Evolutionary conservation across 2,113 vertebrate genomes (phyloP), one percentile per base, ranked within the genome.

Genomic region (Blennius ocellaris): DNA sequence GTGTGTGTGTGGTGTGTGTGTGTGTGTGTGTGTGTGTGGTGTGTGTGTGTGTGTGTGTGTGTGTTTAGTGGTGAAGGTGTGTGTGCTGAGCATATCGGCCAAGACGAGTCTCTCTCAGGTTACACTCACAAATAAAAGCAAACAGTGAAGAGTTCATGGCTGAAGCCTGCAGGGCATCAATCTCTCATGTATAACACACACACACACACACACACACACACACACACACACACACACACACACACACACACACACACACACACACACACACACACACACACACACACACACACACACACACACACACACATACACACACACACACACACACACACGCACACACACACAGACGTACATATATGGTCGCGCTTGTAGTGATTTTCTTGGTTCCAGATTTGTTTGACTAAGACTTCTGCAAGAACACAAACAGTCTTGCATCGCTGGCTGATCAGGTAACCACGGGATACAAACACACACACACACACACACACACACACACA

Each of bases 61-160:
- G 41, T 83, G 12, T 72, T 60, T 58, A 58, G 21, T 51, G 40
- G 57, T 43, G 49, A 59, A 36, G 55, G 63, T 54, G 72, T 69
- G 75, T 80, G 78, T 68, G 83, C 45, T 50, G 63, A 84, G 65
- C 68, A 58, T 75, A 85, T 87, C 83, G 53, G 68, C 73, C 69
- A 50, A 65, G 70, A 75, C 65, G 36, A 81, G 61, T 52, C 64
- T 78, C 38, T 82, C 74, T 80, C 52, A 51, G 54, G 76, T 82
- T 60, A 67, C 77, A 43, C 47, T 82, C 80, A 89, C 76, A 76
- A 83, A 90, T 82, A 43, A 79, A 80, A 85, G 83, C 73, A 89
- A 91, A 88, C 72, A 71, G 56, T 56, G 71, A 53, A 43, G 62
- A 70, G 68, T 85, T 80, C 69, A 78, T 82, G 81, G 78, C 44